Evolutionary conservation across 2,888 invertebrate genomes (phyloP).

Genomic region (Tetragonula carbonaria): DNA sequence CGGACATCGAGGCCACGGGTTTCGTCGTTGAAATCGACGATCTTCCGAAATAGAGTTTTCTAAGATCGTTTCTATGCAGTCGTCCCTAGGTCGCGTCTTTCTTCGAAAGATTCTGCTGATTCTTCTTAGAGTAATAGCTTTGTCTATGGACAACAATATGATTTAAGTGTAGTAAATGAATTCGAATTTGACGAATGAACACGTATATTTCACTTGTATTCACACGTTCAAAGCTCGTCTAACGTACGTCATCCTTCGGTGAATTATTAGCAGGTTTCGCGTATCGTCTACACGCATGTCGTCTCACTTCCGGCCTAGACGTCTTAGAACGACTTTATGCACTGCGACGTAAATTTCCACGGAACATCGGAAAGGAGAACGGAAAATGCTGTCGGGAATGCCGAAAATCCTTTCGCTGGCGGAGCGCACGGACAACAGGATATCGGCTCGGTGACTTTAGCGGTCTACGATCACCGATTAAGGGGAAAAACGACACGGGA

Average conservation of each 20-base stretch:
- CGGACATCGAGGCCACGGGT: slow-evolving; percentile 12
- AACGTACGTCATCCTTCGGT: slow-evolving; percentile 17
- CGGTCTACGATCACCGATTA: slow-evolving; percentile 20
- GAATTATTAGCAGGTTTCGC: slow-evolving; percentile 69
- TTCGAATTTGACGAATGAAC: too few species aligned
- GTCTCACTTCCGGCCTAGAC: slow-evolving; percentile 10
- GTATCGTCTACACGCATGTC: slow-evolving; percentile 7
- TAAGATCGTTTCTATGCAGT: slow-evolving; percentile 64
- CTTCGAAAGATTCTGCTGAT: slow-evolving; percentile 73
- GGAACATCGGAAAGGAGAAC: slow-evolving; percentile 9
- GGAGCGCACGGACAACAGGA: slow-evolving; percentile 30
- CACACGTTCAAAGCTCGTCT: too few species aligned
- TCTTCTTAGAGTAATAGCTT: slow-evolving; percentile 67
- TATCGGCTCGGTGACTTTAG: slow-evolving; percentile 26
- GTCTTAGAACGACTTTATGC: slow-evolving; percentile 26
- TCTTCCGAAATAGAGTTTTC: slow-evolving; percentile 58
- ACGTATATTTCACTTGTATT: too few species aligned
- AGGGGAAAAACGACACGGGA: slow-evolving; percentile 9
- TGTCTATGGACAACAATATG: slow-evolving; percentile 52
- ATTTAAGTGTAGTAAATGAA: not conserved
- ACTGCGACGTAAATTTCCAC: slow-evolving; percentile 32
- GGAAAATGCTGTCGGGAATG: slow-evolving; percentile 41
- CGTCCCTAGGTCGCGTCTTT: slow-evolving; percentile 61
- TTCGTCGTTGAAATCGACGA: slow-evolving; percentile 1
- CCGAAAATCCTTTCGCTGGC: slow-evolving; percentile 34